phyloP scores from a whole-genome alignment of 1,140 invertebrate species.

The Matsumurasca onukii region DNA sequence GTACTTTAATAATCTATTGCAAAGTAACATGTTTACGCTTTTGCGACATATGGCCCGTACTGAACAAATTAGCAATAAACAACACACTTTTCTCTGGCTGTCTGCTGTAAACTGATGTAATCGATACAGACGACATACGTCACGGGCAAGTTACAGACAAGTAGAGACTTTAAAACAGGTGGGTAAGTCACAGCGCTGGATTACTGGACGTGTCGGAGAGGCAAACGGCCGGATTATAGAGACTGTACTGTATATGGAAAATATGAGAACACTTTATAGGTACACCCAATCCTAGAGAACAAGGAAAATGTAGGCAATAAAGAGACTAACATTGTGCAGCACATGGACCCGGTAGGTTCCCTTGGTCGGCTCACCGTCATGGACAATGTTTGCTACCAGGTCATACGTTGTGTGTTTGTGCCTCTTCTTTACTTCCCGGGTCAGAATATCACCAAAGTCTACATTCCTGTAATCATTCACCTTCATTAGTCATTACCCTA shows the following conservation, averaged over 20 bases:
- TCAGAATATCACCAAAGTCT: constrained; percentile 95
- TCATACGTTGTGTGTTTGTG: constrained; percentile 90
- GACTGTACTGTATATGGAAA: no score
- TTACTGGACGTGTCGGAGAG: no score
- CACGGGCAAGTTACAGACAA: no score
- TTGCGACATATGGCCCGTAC: no score
- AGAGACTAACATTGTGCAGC: constrained; percentile 80
- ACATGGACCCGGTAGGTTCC: constrained; percentile 96
- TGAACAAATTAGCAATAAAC: not conserved
- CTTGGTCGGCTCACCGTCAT: constrained; percentile 93
- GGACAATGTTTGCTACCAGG: constrained; percentile 96
- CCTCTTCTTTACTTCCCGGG: constrained; percentile 75
- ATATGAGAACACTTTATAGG: not conserved
- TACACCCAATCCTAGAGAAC: not conserved
- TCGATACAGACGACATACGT: no score
- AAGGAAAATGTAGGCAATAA: not conserved
- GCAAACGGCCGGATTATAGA: no score
- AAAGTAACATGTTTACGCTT: no score
- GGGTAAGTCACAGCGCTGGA: no score
- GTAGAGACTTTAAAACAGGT: no score
- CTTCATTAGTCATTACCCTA: constrained; percentile 7
- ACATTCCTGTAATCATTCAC: constrained; percentile 71
- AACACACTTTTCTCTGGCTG: no score
- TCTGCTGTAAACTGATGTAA: no score
- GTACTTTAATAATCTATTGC: no score